Percentiles rank a stretch among this genome's conserved stretches.
Evolutionary conservation across 2,888 invertebrate genomes (phyloP).

Genomic region (Drosophila imparisetae): DNA sequence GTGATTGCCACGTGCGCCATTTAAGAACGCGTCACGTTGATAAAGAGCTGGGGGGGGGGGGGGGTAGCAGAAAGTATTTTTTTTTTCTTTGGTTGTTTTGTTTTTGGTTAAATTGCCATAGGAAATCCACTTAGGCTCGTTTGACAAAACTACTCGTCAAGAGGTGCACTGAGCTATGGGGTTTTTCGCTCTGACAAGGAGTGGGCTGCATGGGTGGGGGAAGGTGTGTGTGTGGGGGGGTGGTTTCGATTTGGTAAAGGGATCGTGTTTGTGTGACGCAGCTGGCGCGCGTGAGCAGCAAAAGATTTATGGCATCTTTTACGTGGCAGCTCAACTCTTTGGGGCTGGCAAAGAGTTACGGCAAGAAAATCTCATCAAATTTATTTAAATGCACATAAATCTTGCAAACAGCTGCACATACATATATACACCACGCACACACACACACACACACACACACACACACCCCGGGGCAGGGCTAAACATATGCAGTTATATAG

Average conservation of each 20-base stretch:
- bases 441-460: constrained; percentile 4
- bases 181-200: not conserved
- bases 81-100: constrained; percentile 6
- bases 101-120: constrained; percentile 47
- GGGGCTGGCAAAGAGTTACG: constrained; percentile 48
- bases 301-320: constrained; percentile 78
- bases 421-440: constrained; percentile 15
- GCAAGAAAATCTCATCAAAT: constrained; percentile 74
- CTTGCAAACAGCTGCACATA: constrained; percentile 59
- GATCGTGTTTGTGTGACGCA: constrained; percentile 32
- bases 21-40: constrained; percentile 37
- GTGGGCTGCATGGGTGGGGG: not conserved
- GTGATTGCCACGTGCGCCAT: constrained; percentile 55
- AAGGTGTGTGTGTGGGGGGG: not conserved
- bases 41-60: not conserved
- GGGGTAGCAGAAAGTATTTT: not conserved
- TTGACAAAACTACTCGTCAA: constrained; percentile 73
- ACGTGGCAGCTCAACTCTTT: constrained; percentile 65
- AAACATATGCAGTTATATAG: constrained; percentile 23
- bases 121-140: constrained; percentile 75
- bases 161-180: constrained; percentile 21
- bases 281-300: constrained; percentile 60
- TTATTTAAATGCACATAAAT: constrained; percentile 79
- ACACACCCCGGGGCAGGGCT: not conserved
- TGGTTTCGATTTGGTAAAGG: constrained; percentile 1